phyloP scores from a whole-genome alignment of 2,888 invertebrate genomes.

The Platerodrilus igneus region DNA sequence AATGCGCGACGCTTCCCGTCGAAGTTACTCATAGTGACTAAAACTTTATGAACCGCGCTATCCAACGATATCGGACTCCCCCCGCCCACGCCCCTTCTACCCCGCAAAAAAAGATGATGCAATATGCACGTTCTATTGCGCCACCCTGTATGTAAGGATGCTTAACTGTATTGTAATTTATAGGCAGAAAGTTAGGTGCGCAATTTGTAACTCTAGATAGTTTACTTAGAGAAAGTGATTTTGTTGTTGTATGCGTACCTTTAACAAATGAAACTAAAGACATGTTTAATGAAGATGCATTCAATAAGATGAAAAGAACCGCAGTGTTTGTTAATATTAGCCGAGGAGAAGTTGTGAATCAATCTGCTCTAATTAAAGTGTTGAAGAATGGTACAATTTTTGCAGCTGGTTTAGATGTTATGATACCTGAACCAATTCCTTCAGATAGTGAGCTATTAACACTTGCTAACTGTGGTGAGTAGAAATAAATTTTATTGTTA shows the following conservation, averaged over 20 bases:
- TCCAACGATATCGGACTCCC: no score
- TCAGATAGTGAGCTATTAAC: constrained; percentile 70
- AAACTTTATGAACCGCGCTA: no score
- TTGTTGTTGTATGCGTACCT: constrained; percentile 65
- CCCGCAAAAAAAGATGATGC: no score
- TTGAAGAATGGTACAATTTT: constrained; percentile 70
- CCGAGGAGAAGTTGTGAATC: constrained; percentile 73
- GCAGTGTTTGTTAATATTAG: constrained; percentile 74
- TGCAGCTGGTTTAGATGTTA: constrained; percentile 89
- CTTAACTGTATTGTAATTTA: constrained; percentile 16
- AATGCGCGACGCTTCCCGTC: no score
- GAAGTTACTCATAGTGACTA: no score
- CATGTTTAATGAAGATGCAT: constrained; percentile 63
- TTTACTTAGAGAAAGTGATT: constrained; percentile 67
- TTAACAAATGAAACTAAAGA: constrained; percentile 63
- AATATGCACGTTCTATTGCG: no score
- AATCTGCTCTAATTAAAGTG: constrained; percentile 75
- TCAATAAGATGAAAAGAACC: constrained; percentile 70
- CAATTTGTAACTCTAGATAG: constrained; percentile 57
- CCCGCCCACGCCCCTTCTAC: no score
- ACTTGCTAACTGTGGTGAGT: constrained; percentile 76
- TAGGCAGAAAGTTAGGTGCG: constrained; percentile 39
- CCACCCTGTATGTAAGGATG: no score
- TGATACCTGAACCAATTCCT: constrained; percentile 85
- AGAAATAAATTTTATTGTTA: constrained; percentile 6